Evolutionary conservation across 2,888 invertebrate genomes (phyloP).

Genomic region (Cataglyphis albicans): DNA sequence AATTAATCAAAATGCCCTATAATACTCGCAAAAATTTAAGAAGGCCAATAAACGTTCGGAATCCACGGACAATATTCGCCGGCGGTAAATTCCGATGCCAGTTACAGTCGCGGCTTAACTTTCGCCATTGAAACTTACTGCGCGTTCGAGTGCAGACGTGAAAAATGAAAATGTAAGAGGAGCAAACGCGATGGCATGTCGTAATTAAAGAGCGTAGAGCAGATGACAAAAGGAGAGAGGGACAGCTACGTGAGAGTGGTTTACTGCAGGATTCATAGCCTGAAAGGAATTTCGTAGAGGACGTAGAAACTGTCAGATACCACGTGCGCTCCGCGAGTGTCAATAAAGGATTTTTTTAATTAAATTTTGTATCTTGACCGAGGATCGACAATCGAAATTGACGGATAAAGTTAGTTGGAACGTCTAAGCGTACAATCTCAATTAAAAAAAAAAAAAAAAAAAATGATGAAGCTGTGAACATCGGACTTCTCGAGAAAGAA

Average conservation of each 20-base stretch:
- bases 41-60: conserved; percentile 28
- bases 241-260: conserved; percentile 16
- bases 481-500: background rate
- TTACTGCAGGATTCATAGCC: conserved; percentile 7
- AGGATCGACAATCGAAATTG: conserved; percentile 58
- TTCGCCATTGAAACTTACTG: conserved; percentile 46
- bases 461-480: conserved; percentile 14
- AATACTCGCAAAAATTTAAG: conserved; percentile 1
- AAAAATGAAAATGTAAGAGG: conserved; percentile 55
- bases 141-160: conserved; percentile 38
- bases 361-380: conserved; percentile 64
- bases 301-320: conserved; percentile 38
- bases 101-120: conserved; percentile 42
- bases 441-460: background rate
- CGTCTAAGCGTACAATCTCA: background rate
- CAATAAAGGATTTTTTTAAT: conserved; percentile 53
- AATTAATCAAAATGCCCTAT: conserved; percentile 6
- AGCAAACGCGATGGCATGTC: conserved; percentile 54
- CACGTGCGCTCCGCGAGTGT: conserved; percentile 10
- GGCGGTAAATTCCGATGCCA: conserved; percentile 36
- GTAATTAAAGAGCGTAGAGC: conserved; percentile 51
- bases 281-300: conserved; percentile 40
- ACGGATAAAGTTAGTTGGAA: background rate
- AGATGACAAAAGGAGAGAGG: conserved; percentile 65
- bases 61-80: conserved; percentile 21